phyloP scores from a whole-genome alignment of 2,888 invertebrate genomes.

The Clistopyga incitator region DNA sequence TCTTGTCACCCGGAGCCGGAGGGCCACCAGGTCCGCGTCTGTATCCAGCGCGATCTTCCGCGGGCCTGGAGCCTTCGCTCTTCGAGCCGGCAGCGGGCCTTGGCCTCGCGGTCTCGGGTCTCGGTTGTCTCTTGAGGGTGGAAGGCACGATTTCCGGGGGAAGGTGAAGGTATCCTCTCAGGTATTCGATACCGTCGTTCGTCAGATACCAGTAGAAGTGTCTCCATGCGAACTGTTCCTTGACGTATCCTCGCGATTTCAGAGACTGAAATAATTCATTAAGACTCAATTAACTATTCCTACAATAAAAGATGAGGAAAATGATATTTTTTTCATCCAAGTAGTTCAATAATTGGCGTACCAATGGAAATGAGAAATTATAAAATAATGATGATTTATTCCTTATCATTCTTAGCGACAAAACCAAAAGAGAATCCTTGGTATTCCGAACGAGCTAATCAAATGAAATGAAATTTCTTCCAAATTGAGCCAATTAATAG shows the following conservation, averaged over 20 bases:
- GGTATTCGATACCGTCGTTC: slow-evolving; percentile 98
- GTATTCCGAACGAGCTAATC: no score
- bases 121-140: slow-evolving; percentile 96
- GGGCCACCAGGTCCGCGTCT: slow-evolving; percentile 89
- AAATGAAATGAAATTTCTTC: no score
- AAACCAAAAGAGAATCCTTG: no score
- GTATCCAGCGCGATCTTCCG: slow-evolving; percentile 94
- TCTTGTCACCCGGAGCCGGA: slow-evolving; percentile 92
- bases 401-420: no score
- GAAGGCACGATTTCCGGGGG: slow-evolving; percentile 99
- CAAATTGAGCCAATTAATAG: no score
- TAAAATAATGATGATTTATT: no score
- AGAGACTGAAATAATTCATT: slow-evolving; percentile 87
- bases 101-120: slow-evolving; percentile 94
- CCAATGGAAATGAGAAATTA: no score
- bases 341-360: no score
- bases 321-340: not conserved
- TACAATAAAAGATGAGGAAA: not conserved
- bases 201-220: slow-evolving; percentile 99
- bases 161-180: slow-evolving; percentile 97
- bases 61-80: slow-evolving; percentile 89
- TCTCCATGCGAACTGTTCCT: slow-evolving; percentile 99
- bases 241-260: slow-evolving; percentile 98
- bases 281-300: not conserved
- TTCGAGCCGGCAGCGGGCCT: slow-evolving; percentile 89